Conservation (phyloP, 2,888 invertebrate species). For the Exocentrus adspersus region DNA sequence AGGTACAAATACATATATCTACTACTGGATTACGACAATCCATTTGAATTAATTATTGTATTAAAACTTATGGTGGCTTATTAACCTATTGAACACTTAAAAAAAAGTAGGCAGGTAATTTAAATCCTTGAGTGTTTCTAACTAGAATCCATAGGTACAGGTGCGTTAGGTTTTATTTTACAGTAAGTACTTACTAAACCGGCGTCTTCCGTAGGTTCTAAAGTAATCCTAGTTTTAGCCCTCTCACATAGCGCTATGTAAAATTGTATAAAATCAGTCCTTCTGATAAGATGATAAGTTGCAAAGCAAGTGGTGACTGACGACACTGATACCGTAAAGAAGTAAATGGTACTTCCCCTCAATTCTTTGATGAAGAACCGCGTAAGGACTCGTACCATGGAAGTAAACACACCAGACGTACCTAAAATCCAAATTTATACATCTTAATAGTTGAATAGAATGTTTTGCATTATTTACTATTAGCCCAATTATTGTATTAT, state of each 20-base stretch:
- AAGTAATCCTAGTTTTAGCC: slow-evolving; percentile 79
- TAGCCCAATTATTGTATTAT: too few relatives aligned
- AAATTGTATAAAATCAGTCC: slow-evolving; percentile 84
- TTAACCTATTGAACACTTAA: too few relatives aligned
- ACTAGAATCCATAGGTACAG: too few relatives aligned
- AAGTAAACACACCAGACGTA: slow-evolving; percentile 82
- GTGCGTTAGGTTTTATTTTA: too few relatives aligned
- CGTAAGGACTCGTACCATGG: slow-evolving; percentile 84
- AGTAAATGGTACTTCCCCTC: slow-evolving; percentile 84
- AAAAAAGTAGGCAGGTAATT: too few relatives aligned
- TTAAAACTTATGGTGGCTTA: too few relatives aligned
- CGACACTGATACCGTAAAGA: slow-evolving; percentile 83
- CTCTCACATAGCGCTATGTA: slow-evolving; percentile 81
- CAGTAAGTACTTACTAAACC: slow-evolving; percentile 75
- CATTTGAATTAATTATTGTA: too few relatives aligned
- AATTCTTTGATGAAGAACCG: slow-evolving; percentile 82
- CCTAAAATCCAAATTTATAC: slow-evolving; percentile 3
- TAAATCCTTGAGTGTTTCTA: too few relatives aligned
- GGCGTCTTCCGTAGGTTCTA: slow-evolving; percentile 87
- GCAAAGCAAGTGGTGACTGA: slow-evolving; percentile 81
- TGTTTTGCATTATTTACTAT: too few relatives aligned
- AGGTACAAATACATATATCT: too few relatives aligned
- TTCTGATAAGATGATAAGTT: slow-evolving; percentile 80
- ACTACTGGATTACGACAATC: too few relatives aligned
- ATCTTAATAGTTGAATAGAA: too few relatives aligned